Evolutionary conservation across 2,797 vertebrate genomes (phyloP).

Genomic region (Coreius guichenoti): DNA sequence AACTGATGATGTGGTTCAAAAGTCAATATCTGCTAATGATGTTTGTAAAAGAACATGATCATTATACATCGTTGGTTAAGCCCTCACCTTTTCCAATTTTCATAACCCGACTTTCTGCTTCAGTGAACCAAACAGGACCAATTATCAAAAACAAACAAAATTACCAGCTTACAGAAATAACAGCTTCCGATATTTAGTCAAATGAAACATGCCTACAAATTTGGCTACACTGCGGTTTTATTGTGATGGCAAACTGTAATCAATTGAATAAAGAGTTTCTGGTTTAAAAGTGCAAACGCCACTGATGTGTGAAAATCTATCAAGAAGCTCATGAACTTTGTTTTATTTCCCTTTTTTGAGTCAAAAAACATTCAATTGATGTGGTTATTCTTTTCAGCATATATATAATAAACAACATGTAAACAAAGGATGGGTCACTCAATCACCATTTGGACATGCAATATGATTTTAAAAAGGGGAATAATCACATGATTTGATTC

Average conservation of each 20-base stretch:
- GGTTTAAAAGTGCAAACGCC: not conserved
- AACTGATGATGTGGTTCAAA: not conserved
- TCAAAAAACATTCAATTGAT: not conserved
- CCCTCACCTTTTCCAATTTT: slow-evolving; percentile 21
- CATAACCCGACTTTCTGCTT: slow-evolving; percentile 31
- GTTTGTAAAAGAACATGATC: slow-evolving; percentile 33
- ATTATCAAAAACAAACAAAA: slow-evolving; percentile 44
- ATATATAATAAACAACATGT: not conserved
- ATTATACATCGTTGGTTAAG: slow-evolving; percentile 19
- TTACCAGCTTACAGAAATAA: slow-evolving; percentile 5
- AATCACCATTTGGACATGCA: slow-evolving; percentile 2
- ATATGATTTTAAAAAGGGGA: not conserved
- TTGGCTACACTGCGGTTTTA: not conserved
- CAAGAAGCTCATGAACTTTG: not conserved
- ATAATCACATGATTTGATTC: not conserved
- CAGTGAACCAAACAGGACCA: slow-evolving; percentile 28
- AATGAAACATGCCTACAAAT: slow-evolving; percentile 10
- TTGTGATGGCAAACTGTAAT: not conserved
- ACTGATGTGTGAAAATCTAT: slow-evolving; percentile 2
- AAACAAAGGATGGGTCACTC: not conserved
- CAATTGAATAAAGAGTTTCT: not conserved
- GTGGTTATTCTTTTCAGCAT: not conserved
- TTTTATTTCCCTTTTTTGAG: not conserved
- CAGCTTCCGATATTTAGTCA: not conserved
- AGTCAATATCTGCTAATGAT: slow-evolving; percentile 36